Evolutionary conservation across 2,113 vertebrate genomes (phyloP), one percentile per base, ranked within the genome.

Genomic region (Sander vitreus): DNA sequence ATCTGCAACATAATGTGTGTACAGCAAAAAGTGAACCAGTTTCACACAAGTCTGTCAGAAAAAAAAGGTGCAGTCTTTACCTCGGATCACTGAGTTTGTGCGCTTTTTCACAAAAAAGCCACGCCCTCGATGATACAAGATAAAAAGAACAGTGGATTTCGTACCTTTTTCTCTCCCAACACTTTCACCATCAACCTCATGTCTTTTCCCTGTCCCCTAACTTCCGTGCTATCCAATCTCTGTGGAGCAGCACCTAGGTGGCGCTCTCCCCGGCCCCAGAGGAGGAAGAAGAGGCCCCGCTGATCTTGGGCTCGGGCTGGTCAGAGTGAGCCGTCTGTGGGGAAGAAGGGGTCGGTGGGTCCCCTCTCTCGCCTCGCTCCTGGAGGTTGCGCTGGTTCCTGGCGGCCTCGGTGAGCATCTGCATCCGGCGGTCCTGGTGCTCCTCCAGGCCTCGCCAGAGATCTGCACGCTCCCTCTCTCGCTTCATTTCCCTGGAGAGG

Each of bases 381-480:
- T 94, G 96, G 92, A 96, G 96, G 91, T 95, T 94, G 80, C 94
- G 93, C 89, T 95, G 95, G 93, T 95, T 96, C 75, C 94, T 86
- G 78, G 94, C 94, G 55, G 95, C 95, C 87, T 97, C 97, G 5
- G 94, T 95, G 71, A 96, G 89, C 88, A 95, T 96, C 92, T 96
- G 96, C 87, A 96, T 93, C 90, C 95, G 94, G 68, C 96, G 95
- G 79, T 97, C 95, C 92, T 95, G 95, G 47, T 96, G 93, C 80
- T 97, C 96, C 68, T 98, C 97, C 91, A 98, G 91, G 50, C 95
- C 95, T 83, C 93, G 93, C 97, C 97, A 98, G 53, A 98, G 94
- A 73, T 97, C 97, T 2, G 94, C 85, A 2, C 97, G 95, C 73
- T 97, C 97, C 81, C 88, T 88, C 67, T 97, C 97, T 73, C 96